Base-by-base conservation (phyloP, 1,140 invertebrate species). In the Papilio dardanus region DNA sequence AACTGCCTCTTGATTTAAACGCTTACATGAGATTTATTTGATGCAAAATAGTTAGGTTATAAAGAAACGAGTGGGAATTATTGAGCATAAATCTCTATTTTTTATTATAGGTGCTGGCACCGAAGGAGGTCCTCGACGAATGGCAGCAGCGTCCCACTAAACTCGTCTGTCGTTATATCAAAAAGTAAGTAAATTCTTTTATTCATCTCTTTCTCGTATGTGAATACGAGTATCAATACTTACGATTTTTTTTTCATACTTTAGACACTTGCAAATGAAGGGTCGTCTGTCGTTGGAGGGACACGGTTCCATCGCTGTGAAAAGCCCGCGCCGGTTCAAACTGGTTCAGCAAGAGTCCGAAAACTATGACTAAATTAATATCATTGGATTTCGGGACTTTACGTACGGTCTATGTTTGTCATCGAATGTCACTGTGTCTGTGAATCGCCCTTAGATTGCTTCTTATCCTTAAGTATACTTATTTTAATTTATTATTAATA, bases 91-190 rank as follows among this genome's bases (percentile, higher is more conserved):
- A 40, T 74, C 50, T 65, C 42, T 74, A 8, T 58, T 19, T 30
- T n/a, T 19, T 21, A 3, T 21, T 85, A 7, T 83, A 97, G 97
- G 97, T 98, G 0, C 95, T 96, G 76, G 96, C 97, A 33, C 96
- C 97, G 1, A 98, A 99, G 87, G 97, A 98, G 88, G 96, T 97
- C 0, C 90, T 99, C 83, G 96, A 98, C 77, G 97, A 99, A 86
- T 99, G 97, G 97, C 98, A 99, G 89, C 94, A 96, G 74, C 95
- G 99, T 81, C 99, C 99, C 0, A 98, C 99, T 85, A 95, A 96
- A 81, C 94, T 99, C 24, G 96, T 99, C 0, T 95, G 96, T 3
- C 95, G 97, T 42, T 99, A 98, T 87, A 99, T 99, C 96, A 97
- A 89, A 95, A 96, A 89, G 95, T 92, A 83, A 50, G 71, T 76